Evolutionary conservation across 2,888 invertebrate species (phyloP).

Genomic region (Leptura quadrifasciata): DNA sequence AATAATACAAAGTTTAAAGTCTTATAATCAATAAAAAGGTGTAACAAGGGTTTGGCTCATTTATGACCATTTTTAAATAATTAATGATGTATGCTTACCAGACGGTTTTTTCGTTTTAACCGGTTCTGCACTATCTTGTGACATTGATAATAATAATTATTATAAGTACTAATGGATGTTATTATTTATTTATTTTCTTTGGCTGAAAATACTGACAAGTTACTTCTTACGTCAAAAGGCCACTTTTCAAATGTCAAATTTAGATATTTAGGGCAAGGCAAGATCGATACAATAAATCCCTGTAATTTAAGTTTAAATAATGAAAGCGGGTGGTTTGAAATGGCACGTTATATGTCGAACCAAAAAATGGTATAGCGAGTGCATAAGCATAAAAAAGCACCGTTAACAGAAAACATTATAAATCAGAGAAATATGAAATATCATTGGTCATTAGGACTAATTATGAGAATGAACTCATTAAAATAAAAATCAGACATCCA

Average conservation of each 20-base stretch:
- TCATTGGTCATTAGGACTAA: too few species aligned
- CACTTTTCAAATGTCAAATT: conserved; percentile 20
- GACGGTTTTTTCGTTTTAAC: conserved; percentile 65
- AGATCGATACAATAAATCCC: conserved; percentile 25
- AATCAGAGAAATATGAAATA: too few species aligned
- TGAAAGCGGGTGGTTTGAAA: conserved; percentile 20
- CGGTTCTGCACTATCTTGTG: conserved; percentile 57
- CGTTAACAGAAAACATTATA: too few species aligned
- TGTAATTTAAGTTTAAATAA: background rate
- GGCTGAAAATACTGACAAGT: background rate
- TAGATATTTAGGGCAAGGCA: background rate
- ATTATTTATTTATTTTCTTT: background rate
- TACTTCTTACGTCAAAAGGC: conserved; percentile 1
- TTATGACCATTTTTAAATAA: background rate
- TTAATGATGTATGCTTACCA: conserved; percentile 55
- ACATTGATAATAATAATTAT: conserved; percentile 52
- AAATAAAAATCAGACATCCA: too few species aligned
- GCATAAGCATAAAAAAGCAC: too few species aligned
- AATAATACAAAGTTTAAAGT: background rate
- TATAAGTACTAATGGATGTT: background rate
- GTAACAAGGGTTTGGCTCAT: conserved; percentile 39
- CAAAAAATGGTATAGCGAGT: too few species aligned
- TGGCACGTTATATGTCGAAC: background rate
- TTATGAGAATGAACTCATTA: too few species aligned
- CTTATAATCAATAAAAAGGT: conserved; percentile 51